Conservation (phyloP, 2,797 vertebrate genomes). For the Discoglossus pictus region DNA sequence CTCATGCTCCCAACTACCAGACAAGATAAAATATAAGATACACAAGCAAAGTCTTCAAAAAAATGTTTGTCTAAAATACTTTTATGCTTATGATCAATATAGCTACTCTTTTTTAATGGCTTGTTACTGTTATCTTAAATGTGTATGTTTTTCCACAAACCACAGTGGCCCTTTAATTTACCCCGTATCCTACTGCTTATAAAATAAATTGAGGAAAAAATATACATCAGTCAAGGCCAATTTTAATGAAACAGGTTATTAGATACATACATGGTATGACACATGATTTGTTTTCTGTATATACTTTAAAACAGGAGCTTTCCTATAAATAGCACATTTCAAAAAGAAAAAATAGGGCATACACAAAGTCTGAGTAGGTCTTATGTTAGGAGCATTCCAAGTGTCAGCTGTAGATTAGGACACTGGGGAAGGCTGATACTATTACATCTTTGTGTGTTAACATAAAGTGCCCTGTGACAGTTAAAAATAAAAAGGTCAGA, state of each 20-base stretch:
- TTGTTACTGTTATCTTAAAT: too few species aligned
- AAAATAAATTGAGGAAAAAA: not conserved
- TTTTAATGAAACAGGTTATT: slow-evolving; percentile 25
- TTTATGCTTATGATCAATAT: too few species aligned
- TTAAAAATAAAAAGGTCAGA: not conserved
- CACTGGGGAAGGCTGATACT: too few species aligned
- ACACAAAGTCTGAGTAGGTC: not conserved
- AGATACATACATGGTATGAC: slow-evolving; percentile 30
- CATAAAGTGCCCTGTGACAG: not conserved
- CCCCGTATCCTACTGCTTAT: not conserved
- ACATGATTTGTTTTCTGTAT: slow-evolving; percentile 29
- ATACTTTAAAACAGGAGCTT: slow-evolving; percentile 19
- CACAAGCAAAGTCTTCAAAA: too few species aligned
- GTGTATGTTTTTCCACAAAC: too few species aligned
- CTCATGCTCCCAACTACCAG: too few species aligned
- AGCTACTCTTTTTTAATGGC: too few species aligned
- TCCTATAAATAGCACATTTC: slow-evolving; percentile 29
- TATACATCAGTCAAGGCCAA: slow-evolving; percentile 10
- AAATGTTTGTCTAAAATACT: too few species aligned
- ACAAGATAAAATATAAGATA: too few species aligned
- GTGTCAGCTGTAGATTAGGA: too few species aligned
- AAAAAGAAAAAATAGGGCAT: not conserved
- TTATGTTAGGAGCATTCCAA: not conserved
- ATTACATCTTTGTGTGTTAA: too few species aligned
- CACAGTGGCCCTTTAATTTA: too few species aligned